Conservation (phyloP, 2,888 invertebrate species). For the Microplitis deprimator region DNA sequence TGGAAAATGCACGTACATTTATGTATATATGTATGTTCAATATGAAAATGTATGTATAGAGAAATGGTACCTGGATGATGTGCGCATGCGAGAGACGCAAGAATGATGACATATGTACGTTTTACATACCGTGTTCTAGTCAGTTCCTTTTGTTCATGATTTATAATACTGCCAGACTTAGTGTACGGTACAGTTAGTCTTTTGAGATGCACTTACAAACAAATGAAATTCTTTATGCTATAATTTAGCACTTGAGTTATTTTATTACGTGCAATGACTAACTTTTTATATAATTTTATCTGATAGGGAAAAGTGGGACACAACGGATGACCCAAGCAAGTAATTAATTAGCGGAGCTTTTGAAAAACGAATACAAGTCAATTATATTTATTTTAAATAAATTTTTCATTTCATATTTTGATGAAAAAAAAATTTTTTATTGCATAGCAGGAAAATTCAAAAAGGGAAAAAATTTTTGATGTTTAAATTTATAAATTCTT, state of each 20-base stretch:
- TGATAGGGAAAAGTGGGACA: too few relatives aligned
- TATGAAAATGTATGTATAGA: slow-evolving; percentile 6
- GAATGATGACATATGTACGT: slow-evolving; percentile 26
- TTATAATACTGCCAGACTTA: neutral
- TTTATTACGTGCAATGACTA: neutral
- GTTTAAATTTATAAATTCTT: too few relatives aligned
- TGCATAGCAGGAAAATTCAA: too few relatives aligned
- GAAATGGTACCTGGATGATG: neutral
- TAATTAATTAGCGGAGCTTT: too few relatives aligned
- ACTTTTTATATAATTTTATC: too few relatives aligned
- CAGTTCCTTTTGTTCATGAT: slow-evolving; percentile 24
- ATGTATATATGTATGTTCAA: neutral
- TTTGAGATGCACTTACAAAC: neutral
- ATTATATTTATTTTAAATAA: too few relatives aligned
- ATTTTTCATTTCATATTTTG: too few relatives aligned
- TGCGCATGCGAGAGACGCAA: slow-evolving; percentile 12
- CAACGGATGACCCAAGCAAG: too few relatives aligned
- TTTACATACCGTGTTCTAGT: slow-evolving; percentile 19
- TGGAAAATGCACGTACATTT: slow-evolving; percentile 17
- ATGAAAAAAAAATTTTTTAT: too few relatives aligned
- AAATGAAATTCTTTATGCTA: neutral
- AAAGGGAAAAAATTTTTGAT: too few relatives aligned
- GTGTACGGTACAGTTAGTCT: neutral
- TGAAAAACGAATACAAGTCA: too few relatives aligned
- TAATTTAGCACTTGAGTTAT: neutral